Conservation (phyloP, 2,113 vertebrate species). For the Rhabdomys dilectus region DNA sequence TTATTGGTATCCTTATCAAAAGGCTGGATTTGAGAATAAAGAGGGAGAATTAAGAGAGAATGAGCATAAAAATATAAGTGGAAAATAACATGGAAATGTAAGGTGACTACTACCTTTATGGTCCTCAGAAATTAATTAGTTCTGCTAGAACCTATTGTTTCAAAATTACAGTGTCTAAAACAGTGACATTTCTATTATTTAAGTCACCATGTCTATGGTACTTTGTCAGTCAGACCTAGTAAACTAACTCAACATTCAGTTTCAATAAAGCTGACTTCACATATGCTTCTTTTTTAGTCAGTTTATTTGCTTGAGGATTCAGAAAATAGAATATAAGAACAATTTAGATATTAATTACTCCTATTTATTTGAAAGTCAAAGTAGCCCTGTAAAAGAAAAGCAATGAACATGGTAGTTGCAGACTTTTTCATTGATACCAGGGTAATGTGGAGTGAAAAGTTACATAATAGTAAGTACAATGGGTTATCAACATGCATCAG, state of each 20-base stretch:
- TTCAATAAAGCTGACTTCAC: background rate
- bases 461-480: conserved; percentile 5
- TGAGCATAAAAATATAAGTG: background rate
- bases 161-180: background rate
- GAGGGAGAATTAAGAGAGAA: background rate
- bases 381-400: background rate
- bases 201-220: background rate
- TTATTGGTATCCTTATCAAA: background rate
- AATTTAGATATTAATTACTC: background rate
- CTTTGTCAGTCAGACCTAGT: background rate
- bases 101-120: background rate
- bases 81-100: background rate
- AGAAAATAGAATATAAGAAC: conserved; percentile 2
- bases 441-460: conserved; percentile 20
- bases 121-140: background rate
- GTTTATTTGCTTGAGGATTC: background rate
- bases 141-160: background rate
- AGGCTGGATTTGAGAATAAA: background rate
- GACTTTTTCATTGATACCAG: background rate
- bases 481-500: background rate
- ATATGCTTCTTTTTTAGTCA: background rate
- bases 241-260: background rate
- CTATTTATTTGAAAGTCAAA: background rate
- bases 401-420: background rate
- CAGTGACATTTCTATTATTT: background rate